Base-by-base conservation (phyloP, 2,113 vertebrate genomes). In the Actinemys pallida region DNA sequence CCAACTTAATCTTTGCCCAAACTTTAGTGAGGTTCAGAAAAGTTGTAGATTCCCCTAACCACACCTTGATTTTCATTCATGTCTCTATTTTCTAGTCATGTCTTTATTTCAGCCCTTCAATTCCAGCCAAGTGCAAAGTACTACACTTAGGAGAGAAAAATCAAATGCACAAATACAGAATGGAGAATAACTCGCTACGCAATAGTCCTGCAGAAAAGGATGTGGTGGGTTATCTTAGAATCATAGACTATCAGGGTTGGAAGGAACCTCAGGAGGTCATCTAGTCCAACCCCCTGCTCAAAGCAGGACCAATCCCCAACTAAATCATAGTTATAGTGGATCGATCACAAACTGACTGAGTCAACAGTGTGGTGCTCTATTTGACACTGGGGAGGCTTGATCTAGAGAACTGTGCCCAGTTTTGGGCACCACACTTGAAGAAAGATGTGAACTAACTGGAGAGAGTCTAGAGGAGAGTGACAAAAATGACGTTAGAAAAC, bases 21-120 rank as follows among this genome's bases (percentile, higher is more conserved):
- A 14, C 17, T 11, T 1, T 0, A 29, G 2, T 7, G 81, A 53
- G 49, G 20, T 29, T 27, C 0, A 22, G 42, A 42, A 0, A 0
- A 78, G 75, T 16, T 78, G 25, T 78, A 47, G 42, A 5, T 17
- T 57, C 45, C 24, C 25, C 25, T 24, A 6, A 57, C 5, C 19
- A 69, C 35, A 16, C 75, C 29, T 39, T 14, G 27, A 1, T 90
- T 92, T 82, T 27, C 2, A 0, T 45, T 42, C 6, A 2, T 86
- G 5, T 42, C 89, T 90, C 45, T 50, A 4, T 1, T 0, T 0
- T 12, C 45, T 87, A 13, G 3, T 47, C 12, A 8, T 24, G 80
- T 86, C 83, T 39, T 25, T 13, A 1, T 47, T 49, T 47, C 14
- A 76, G 35, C 35, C 65, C 65, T 72, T 72, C 65, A 10, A 2